phyloP scores from a whole-genome alignment of 2,888 invertebrate species.

The Pandemis corylana region DNA sequence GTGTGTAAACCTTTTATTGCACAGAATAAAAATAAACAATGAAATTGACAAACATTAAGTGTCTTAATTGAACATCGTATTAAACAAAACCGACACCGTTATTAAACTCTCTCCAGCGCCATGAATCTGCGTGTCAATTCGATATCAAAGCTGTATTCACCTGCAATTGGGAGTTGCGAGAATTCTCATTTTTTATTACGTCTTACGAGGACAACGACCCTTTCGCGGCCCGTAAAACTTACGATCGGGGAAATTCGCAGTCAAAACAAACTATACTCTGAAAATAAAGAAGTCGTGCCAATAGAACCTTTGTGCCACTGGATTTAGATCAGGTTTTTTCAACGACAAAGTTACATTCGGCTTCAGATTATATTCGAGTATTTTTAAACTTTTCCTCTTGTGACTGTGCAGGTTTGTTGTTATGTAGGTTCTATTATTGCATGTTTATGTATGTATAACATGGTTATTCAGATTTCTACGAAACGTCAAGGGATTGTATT shows the following conservation, averaged over 20 bases:
- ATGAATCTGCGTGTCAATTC: background rate
- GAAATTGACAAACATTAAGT: no score
- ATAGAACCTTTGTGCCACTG: slow-evolving; percentile 19
- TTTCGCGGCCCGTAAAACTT: slow-evolving; percentile 64
- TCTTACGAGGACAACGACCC: slow-evolving; percentile 70
- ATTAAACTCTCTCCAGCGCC: no score
- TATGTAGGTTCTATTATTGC: background rate
- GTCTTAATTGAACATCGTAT: no score
- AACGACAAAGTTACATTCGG: background rate
- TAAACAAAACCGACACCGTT: no score
- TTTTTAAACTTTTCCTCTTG: slow-evolving; percentile 27
- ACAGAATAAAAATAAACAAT: no score
- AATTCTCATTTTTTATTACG: slow-evolving; percentile 55
- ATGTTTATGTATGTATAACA: slow-evolving; percentile 7
- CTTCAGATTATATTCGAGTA: slow-evolving; percentile 1
- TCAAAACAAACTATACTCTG: slow-evolving; percentile 68
- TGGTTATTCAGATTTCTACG: background rate
- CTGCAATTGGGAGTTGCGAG: slow-evolving; percentile 33
- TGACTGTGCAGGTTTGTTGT: slow-evolving; percentile 32
- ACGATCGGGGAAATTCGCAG: slow-evolving; percentile 72
- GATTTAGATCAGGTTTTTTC: slow-evolving; percentile 26
- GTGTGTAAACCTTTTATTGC: no score
- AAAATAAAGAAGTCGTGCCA: slow-evolving; percentile 12
- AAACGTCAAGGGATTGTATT: background rate
- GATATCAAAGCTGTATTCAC: slow-evolving; percentile 13